These are phyloP conservation scores for Manis pentadactyla DNA, from an alignment of 2,797 vertebrate genomes.

Conservation along the genomic window DNA sequence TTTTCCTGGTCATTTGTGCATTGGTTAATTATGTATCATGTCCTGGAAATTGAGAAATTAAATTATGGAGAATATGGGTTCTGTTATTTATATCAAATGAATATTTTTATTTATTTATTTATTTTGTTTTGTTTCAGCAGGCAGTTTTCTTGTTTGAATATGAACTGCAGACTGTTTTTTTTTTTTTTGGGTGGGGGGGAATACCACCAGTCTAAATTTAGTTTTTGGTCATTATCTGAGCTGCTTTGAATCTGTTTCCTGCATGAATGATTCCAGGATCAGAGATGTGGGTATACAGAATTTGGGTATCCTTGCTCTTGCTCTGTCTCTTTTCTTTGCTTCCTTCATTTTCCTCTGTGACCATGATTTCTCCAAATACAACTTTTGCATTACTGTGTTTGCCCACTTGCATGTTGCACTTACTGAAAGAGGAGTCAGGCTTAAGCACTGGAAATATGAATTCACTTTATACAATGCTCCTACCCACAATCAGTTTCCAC, in stretches of 20 bases:
- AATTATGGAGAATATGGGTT: background rate
- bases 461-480: background rate
- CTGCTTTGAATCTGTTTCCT: background rate
- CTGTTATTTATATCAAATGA: background rate
- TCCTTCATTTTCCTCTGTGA: background rate
- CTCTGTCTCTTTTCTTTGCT: background rate
- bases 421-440: background rate
- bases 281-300: background rate
- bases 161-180: background rate
- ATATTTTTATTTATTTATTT: background rate
- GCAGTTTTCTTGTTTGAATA: background rate
- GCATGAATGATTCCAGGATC: background rate
- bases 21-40: background rate
- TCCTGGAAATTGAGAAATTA: background rate
- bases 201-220: background rate
- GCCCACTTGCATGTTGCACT: background rate
- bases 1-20: background rate
- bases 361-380: background rate
- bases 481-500: background rate
- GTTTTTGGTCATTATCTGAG: background rate
- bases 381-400: background rate
- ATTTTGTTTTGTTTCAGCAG: slow-evolving; percentile 14
- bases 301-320: background rate
- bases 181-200: background rate
- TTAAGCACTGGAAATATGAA: background rate